phyloP scores from a whole-genome alignment of 2,113 vertebrate species.

The Python bivittatus region DNA sequence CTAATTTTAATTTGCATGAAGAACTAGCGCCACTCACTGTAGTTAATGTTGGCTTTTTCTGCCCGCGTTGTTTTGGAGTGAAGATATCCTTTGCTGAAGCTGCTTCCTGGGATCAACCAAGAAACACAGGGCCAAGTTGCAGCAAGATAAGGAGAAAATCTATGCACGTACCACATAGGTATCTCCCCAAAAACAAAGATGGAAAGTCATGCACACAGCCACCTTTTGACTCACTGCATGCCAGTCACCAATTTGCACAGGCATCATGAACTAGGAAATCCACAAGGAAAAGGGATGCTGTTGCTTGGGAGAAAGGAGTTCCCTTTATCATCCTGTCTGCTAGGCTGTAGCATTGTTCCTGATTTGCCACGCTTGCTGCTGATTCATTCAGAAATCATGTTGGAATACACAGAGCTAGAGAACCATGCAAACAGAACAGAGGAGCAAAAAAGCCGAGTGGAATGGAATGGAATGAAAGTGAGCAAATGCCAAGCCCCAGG shows the following conservation, averaged over 20 bases:
- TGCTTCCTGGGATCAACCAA: neutral
- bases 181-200: neutral
- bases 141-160: neutral
- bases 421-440: neutral
- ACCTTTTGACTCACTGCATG: neutral
- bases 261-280: neutral
- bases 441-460: conserved; percentile 9
- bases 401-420: neutral
- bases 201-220: neutral
- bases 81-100: neutral
- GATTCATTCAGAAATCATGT: neutral
- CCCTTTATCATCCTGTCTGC: neutral
- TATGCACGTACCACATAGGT: neutral
- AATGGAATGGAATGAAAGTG: conserved; percentile 45
- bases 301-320: neutral
- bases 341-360: neutral
- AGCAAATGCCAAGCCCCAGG: neutral
- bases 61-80: neutral
- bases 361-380: neutral
- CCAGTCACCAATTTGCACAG: neutral
- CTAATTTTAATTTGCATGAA: neutral
- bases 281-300: neutral
- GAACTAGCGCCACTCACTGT: neutral
- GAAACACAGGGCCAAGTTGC: neutral
- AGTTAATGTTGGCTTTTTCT: neutral